Conservation (phyloP, 2,888 invertebrate genomes). For the Athripsodes cinereus region DNA sequence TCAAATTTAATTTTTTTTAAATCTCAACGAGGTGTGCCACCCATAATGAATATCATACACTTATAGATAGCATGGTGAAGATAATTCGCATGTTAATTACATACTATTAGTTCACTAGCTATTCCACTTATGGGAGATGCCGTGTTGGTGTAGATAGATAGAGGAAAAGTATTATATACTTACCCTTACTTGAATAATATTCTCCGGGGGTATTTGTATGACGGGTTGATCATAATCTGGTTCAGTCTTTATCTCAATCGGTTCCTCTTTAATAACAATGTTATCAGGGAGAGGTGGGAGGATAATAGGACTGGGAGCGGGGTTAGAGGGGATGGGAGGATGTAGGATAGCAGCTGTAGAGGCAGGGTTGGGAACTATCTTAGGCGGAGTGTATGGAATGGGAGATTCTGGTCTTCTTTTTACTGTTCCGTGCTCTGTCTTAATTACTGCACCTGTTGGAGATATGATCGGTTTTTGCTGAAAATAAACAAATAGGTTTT, state of each 20-base stretch:
- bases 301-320: conserved; percentile 6
- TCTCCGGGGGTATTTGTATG: conserved; percentile 15
- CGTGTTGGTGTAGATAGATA: too few relatives aligned
- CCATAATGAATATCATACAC: too few relatives aligned
- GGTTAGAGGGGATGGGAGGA: neutral
- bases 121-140: too few relatives aligned
- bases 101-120: too few relatives aligned
- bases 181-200: conserved; percentile 28
- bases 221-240: conserved; percentile 22
- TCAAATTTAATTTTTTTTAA: too few relatives aligned
- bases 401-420: conserved; percentile 25
- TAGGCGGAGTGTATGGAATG: conserved; percentile 13
- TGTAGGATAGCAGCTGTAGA: conserved; percentile 1
- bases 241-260: conserved; percentile 32
- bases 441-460: conserved; percentile 18
- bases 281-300: conserved; percentile 1
- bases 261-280: conserved; percentile 33
- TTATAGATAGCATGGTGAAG: too few relatives aligned
- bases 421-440: conserved; percentile 23
- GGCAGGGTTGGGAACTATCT: conserved; percentile 4
- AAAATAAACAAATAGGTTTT: conserved; percentile 5
- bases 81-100: too few relatives aligned
- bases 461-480: conserved; percentile 21
- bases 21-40: too few relatives aligned
- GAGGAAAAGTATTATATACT: too few relatives aligned